These are phyloP conservation scores for Channa striata DNA, from an alignment of 2,797 vertebrate species.

Conservation along the genomic window DNA sequence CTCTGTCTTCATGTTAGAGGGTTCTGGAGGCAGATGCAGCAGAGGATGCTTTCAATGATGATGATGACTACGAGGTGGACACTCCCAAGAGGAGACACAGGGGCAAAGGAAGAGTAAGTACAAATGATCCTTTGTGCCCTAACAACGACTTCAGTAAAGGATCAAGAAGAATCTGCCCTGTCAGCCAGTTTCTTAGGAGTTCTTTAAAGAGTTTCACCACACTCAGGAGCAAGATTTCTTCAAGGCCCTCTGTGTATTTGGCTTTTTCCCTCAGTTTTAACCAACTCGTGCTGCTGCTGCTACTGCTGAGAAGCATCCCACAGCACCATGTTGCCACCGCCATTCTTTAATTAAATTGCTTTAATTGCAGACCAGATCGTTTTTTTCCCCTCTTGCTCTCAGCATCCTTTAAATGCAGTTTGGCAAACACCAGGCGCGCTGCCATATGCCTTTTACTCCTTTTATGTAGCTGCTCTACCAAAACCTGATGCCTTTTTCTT, in stretches of 20 bases:
- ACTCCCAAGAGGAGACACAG: constrained; percentile 95
- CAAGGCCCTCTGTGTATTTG: background rate
- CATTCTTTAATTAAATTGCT: background rate
- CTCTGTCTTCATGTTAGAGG: constrained; percentile 81
- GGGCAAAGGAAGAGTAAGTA: constrained; percentile 94
- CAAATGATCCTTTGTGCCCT: background rate
- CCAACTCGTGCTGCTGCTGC: background rate
- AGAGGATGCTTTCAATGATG: constrained; percentile 94
- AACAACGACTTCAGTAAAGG: background rate
- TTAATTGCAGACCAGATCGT: background rate
- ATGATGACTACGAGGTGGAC: constrained; percentile 96
- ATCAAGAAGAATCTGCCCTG: background rate
- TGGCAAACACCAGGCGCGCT: background rate
- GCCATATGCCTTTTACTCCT: background rate
- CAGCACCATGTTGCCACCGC: background rate
- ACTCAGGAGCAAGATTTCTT: background rate
- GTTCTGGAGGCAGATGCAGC: constrained; percentile 98
- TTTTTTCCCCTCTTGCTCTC: background rate
- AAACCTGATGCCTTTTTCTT: background rate
- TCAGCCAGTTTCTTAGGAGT: background rate
- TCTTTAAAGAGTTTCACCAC: background rate
- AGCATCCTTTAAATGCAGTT: background rate
- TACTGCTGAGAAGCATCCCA: background rate
- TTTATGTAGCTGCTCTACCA: background rate
- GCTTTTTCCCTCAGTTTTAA: background rate